Evolutionary conservation across 2,797 vertebrate species (phyloP).

Genomic region (Euphonia xanthogaster): DNA sequence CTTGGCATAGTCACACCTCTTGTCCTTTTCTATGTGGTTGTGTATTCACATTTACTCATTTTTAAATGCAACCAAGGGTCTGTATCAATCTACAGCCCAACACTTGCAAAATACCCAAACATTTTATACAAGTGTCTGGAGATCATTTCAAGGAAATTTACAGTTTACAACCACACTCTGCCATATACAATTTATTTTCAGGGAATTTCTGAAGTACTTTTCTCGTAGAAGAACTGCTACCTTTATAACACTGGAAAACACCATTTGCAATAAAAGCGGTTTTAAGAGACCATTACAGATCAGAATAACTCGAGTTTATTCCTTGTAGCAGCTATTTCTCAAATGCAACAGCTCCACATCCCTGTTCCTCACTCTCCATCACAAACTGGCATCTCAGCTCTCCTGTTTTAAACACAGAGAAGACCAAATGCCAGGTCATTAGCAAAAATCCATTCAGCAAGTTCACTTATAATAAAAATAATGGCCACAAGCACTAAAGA

Average conservation of each 20-base stretch:
- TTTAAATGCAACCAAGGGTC: background rate
- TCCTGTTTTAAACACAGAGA: background rate
- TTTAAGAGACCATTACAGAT: slow-evolving; percentile 33
- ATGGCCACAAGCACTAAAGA: background rate
- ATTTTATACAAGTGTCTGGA: background rate
- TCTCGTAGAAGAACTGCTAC: background rate
- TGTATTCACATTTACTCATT: background rate
- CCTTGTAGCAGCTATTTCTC: slow-evolving; percentile 13
- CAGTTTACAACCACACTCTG: background rate
- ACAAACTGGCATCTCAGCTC: background rate
- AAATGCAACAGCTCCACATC: background rate
- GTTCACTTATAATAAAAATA: slow-evolving; percentile 6
- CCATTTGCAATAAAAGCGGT: slow-evolving; percentile 2
- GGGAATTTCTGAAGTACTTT: background rate
- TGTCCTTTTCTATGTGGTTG: background rate
- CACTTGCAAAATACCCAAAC: background rate
- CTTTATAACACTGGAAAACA: background rate
- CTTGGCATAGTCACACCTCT: background rate
- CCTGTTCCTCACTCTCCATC: background rate
- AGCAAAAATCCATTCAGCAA: slow-evolving; percentile 4
- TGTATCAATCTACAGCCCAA: background rate
- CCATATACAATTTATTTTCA: background rate
- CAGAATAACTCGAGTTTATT: background rate
- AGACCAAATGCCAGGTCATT: slow-evolving; percentile 12
- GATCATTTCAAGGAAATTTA: background rate